phyloP scores from a whole-genome alignment of 1,140 invertebrate genomes.

The Eupeodes corollae region DNA sequence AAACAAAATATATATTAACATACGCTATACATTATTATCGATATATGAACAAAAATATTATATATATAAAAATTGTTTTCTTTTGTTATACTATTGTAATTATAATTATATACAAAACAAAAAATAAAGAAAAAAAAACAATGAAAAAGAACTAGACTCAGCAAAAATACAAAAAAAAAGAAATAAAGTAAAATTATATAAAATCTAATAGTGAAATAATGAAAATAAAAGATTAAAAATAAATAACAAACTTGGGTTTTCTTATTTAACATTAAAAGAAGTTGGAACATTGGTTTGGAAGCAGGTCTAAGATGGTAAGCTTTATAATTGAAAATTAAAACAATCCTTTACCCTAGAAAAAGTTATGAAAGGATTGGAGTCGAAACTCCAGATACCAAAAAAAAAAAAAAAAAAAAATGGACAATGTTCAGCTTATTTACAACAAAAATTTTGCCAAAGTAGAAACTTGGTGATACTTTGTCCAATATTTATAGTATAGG shows the following conservation, averaged over 20 bases:
- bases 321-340: no score
- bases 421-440: no score
- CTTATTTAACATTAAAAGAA: neutral
- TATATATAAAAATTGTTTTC: constrained; percentile 11
- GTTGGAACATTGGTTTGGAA: no score
- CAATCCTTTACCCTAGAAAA: no score
- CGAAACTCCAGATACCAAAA: no score
- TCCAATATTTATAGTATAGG: no score
- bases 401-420: no score
- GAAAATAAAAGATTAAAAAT: constrained; percentile 1
- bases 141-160: constrained; percentile 9
- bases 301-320: no score
- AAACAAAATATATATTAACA: constrained; percentile 12
- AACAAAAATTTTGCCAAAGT: no score
- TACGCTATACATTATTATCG: neutral
- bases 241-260: neutral
- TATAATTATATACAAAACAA: constrained; percentile 17
- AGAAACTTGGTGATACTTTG: no score
- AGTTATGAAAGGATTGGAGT: no score
- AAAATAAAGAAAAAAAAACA: constrained; percentile 12
- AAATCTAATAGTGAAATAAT: constrained; percentile 4
- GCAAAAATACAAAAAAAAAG: constrained; percentile 13
- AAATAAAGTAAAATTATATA: constrained; percentile 4
- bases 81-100: constrained; percentile 17
- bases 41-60: no score